Percentiles rank a stretch among this genome's conserved stretches.
phyloP scores from a whole-genome alignment of 2,113 vertebrate genomes.

The Oncorhynchus clarkii region DNA sequence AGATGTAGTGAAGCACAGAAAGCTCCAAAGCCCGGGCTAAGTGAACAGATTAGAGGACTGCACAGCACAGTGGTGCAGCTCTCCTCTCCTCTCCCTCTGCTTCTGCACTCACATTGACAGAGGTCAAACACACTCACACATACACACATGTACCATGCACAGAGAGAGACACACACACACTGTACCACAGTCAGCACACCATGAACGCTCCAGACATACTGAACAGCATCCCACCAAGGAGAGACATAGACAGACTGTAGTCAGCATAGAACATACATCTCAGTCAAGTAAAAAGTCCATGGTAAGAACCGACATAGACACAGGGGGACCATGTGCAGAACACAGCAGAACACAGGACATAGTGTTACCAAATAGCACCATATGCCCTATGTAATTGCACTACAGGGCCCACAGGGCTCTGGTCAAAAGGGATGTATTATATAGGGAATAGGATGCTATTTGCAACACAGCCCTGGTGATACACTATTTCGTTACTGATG shows the following conservation, averaged over 20 bases:
- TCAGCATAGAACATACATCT: constrained; percentile 14
- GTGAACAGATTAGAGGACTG: constrained; percentile 55
- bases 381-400: too few species aligned
- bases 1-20: constrained; percentile 43
- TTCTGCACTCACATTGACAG: constrained; percentile 34
- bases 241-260: constrained; percentile 20
- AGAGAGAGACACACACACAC: neutral
- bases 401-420: too few species aligned
- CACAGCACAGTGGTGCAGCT: constrained; percentile 29
- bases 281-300: constrained; percentile 1
- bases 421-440: too few species aligned
- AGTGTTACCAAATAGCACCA: neutral
- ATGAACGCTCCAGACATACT: neutral
- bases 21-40: constrained; percentile 52
- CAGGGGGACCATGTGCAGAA: neutral
- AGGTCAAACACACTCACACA: constrained; percentile 42
- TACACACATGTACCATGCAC: constrained; percentile 4
- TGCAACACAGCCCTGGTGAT: too few species aligned
- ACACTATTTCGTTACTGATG: too few species aligned
- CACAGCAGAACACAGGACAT: neutral
- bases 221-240: constrained; percentile 4
- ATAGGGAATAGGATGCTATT: too few species aligned
- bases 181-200: neutral
- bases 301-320: constrained; percentile 20
- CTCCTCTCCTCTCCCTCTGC: constrained; percentile 22